Percentiles rank a stretch among this genome's conserved stretches.
Evolutionary conservation across 2,797 vertebrate species (phyloP).

Genomic region (Lindbergichthys nudifrons): DNA sequence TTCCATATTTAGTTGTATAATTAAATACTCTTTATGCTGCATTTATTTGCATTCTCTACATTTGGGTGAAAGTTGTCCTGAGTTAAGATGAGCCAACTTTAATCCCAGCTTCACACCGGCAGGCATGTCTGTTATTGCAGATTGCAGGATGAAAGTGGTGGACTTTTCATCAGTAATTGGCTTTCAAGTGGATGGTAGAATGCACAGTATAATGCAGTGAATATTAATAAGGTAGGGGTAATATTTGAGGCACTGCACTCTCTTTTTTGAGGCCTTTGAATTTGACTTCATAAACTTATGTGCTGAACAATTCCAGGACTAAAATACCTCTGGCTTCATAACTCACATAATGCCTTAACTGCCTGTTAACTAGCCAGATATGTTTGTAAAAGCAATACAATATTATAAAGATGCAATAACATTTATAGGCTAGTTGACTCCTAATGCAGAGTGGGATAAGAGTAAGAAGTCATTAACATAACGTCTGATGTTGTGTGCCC

Average conservation of each 20-base stretch:
- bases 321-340: constrained; percentile 9
- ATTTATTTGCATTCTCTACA: constrained; percentile 47
- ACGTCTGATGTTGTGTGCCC: not conserved
- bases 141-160: constrained; percentile 70
- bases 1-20: constrained; percentile 22
- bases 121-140: constrained; percentile 64
- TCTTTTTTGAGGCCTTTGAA: constrained; percentile 42
- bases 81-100: constrained; percentile 58
- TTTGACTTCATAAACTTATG: constrained; percentile 40
- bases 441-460: not conserved
- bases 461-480: not conserved
- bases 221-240: constrained; percentile 71
- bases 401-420: not conserved
- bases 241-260: constrained; percentile 48
- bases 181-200: constrained; percentile 77
- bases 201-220: constrained; percentile 68
- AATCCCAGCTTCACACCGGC: constrained; percentile 56
- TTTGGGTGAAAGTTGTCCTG: constrained; percentile 32
- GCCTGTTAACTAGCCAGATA: not conserved
- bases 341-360: not conserved
- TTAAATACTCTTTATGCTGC: constrained; percentile 30
- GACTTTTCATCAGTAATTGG: constrained; percentile 78
- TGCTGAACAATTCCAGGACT: constrained; percentile 11
- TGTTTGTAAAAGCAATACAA: not conserved
- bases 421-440: not conserved